A percentile compares a stretch with the other conserved stretches of the same genome.
Evolutionary conservation across 2,888 invertebrate species (phyloP).

Genomic region (Monoplex corrugatus): DNA sequence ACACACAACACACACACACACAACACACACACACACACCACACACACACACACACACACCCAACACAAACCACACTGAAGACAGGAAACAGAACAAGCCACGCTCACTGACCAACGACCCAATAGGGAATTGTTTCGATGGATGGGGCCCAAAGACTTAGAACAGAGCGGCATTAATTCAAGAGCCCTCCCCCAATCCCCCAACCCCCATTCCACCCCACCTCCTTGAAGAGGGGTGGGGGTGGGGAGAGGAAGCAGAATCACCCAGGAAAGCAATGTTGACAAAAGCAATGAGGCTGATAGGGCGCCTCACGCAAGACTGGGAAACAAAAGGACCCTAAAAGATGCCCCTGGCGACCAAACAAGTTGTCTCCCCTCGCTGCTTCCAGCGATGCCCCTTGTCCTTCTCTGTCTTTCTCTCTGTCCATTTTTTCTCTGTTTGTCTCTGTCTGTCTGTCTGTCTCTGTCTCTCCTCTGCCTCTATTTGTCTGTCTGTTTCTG

Average conservation of each 20-base stretch:
- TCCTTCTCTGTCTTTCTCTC: no score
- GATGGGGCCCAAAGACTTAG: no score
- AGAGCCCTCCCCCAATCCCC: background rate
- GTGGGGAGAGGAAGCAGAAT: constrained; percentile 1
- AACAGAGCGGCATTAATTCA: constrained; percentile 1
- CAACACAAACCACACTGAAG: no score
- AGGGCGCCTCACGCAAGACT: constrained; percentile 23
- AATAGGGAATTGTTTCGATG: no score
- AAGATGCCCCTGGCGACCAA: background rate
- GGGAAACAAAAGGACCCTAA: constrained; percentile 21
- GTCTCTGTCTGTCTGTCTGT: no score
- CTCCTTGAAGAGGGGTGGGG: background rate
- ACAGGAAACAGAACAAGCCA: no score
- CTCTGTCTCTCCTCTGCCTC: no score
- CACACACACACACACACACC: background rate
- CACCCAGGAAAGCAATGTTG: constrained; percentile 19
- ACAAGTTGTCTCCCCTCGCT: background rate
- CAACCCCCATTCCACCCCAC: background rate
- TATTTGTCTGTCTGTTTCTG: no score
- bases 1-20: background rate
- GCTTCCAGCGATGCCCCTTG: no score
- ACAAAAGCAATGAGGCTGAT: constrained; percentile 4
- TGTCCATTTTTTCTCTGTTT: no score
- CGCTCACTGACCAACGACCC: no score
- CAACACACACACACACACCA: background rate